Evolutionary conservation across 23 tunicate genomes (phyloP).

Genomic region (Trididemnum clinides): DNA sequence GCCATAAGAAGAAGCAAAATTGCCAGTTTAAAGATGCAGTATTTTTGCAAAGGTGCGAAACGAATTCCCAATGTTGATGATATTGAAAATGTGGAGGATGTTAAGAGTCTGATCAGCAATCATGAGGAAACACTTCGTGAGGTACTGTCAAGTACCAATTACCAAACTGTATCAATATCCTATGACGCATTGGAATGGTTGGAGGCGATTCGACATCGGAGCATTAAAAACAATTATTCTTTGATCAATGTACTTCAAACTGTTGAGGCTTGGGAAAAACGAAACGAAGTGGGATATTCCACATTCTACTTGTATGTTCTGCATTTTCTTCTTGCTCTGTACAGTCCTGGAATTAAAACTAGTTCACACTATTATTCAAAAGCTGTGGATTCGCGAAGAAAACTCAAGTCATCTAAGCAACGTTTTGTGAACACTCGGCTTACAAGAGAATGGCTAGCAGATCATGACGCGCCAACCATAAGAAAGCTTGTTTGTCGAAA

Average conservation of each 20-base stretch:
- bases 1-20: conserved; percentile 20
- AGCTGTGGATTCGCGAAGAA: background rate
- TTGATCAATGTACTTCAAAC: conserved; percentile 27
- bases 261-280: conserved; percentile 38
- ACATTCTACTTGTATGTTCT: conserved; percentile 60
- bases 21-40: conserved; percentile 24
- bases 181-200: conserved; percentile 64
- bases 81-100: background rate
- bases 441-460: conserved; percentile 22
- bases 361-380: background rate
- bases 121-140: background rate
- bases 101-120: conserved; percentile 15
- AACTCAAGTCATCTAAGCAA: background rate
- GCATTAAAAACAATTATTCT: background rate
- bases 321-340: conserved; percentile 31
- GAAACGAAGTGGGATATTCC: conserved; percentile 51
- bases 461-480: conserved; percentile 8
- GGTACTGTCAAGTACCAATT: background rate
- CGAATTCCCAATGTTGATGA: conserved; percentile 5
- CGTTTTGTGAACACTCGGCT: background rate
- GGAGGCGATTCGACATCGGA: conserved; percentile 54
- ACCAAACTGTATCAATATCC: background rate
- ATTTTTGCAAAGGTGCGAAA: background rate
- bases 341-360: conserved; percentile 24
- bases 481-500: conserved; percentile 21